Conservation (phyloP, 2,113 vertebrate species). For the Alligator sinensis region DNA sequence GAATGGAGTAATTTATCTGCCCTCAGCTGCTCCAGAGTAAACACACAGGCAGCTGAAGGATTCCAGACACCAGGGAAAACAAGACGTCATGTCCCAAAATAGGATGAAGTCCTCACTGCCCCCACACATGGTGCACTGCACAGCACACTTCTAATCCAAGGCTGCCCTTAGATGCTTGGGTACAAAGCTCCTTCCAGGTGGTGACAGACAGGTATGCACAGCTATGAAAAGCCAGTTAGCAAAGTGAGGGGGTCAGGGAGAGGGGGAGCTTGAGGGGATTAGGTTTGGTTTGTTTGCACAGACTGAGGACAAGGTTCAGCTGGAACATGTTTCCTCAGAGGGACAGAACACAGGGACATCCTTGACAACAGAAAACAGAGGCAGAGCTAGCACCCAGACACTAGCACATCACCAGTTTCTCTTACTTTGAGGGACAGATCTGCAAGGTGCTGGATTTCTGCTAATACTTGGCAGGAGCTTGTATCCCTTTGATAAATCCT, state of each 20-base stretch:
- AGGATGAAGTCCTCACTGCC: neutral
- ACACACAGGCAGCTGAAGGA: neutral
- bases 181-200: neutral
- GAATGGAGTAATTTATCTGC: neutral
- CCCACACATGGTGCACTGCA: neutral
- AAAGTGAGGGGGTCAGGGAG: too few species aligned
- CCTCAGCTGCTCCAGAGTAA: neutral
- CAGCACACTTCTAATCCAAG: neutral
- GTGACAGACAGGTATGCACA: neutral
- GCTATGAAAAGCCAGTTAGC: neutral
- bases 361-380: neutral
- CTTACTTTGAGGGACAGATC: neutral
- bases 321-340: neutral
- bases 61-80: neutral
- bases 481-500: neutral
- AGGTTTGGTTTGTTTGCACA: neutral
- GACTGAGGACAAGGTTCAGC: neutral
- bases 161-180: accelerated
- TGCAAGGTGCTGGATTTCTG: constrained; percentile 17
- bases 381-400: neutral
- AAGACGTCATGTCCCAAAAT: neutral
- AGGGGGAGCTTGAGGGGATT: too few species aligned
- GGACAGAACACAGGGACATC: neutral
- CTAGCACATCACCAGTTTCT: neutral
- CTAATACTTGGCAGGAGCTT: constrained; percentile 8